Conservation (phyloP, 1,140 invertebrate species). For the Belonocnema kinseyi region DNA sequence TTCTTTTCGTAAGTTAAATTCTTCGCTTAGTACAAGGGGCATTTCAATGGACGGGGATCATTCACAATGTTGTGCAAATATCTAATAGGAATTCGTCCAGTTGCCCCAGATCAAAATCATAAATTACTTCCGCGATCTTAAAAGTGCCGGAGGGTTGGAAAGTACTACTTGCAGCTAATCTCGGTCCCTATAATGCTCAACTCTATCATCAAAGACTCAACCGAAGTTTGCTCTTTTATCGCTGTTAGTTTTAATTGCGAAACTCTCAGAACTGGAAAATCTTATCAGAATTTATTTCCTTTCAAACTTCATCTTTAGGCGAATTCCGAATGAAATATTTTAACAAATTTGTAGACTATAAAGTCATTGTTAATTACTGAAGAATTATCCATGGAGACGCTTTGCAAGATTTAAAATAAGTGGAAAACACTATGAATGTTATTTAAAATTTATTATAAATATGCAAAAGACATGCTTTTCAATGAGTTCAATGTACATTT, state of each 20-base stretch:
- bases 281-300: too few relatives aligned
- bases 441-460: too few relatives aligned
- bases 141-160: not conserved
- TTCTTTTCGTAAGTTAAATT: not conserved
- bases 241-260: not conserved
- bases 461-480: too few relatives aligned
- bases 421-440: too few relatives aligned
- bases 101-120: constrained; percentile 4
- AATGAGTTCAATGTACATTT: too few relatives aligned
- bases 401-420: too few relatives aligned
- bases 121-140: not conserved
- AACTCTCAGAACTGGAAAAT: not conserved
- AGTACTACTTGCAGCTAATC: not conserved
- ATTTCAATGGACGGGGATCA: constrained; percentile 4
- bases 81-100: not conserved
- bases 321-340: too few relatives aligned
- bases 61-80: constrained; percentile 12
- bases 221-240: not conserved
- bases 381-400: too few relatives aligned
- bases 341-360: too few relatives aligned
- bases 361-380: too few relatives aligned
- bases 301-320: too few relatives aligned
- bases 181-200: not conserved
- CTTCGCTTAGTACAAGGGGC: not conserved
- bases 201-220: not conserved